Base-by-base conservation (phyloP, 2,113 vertebrate species). In the Siphamia tubifer region DNA sequence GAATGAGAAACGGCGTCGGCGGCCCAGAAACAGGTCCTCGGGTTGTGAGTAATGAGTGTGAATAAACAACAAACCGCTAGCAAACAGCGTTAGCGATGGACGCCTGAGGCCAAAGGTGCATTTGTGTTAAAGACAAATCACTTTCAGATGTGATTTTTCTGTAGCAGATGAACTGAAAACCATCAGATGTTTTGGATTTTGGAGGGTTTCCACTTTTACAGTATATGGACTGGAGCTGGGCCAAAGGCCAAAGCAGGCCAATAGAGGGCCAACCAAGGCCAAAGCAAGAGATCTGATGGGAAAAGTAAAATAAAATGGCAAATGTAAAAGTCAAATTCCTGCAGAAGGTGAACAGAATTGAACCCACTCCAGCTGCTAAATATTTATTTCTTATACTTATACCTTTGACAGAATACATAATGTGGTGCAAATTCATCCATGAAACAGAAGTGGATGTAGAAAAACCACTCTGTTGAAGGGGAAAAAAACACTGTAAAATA, bases 1-100 rank as follows among this genome's bases (percentile, higher is more conserved):
- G 43, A 51, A 56, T 21, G 19, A 56, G 1, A 4, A 44, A 52
- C 15, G 61, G 49, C 35, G 21, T 68, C 19, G 38, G 62, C 4
- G 2, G 8, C 11, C 16, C 3, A 2, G 20, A 4, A 21, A n/a
- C n/a, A 40, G 47, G 54, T 61, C 28, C 1, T 16, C 6, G 2
- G 68, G 68, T 71, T 36, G 28, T 60, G 17, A 3, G 40, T 68
- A 79, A 79, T 63, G 74, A 75, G 69, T 43, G 19, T 2, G 17
- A 28, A 23, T 0, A n/a, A 38, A 42, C 23, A 20, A 24, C 42
- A 20, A 24, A 21, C 15, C 25, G 25, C n/a, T 16, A 56, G 6
- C 45, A 31, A 23, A 27, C 57, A 11, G 36, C 12, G 45, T 21
- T 15, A 25, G 39, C 30, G 20, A 47, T 49, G 27, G 11, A 27